Base-by-base conservation (phyloP, 1,140 invertebrate species). In the Rhyzopertha dominica region DNA sequence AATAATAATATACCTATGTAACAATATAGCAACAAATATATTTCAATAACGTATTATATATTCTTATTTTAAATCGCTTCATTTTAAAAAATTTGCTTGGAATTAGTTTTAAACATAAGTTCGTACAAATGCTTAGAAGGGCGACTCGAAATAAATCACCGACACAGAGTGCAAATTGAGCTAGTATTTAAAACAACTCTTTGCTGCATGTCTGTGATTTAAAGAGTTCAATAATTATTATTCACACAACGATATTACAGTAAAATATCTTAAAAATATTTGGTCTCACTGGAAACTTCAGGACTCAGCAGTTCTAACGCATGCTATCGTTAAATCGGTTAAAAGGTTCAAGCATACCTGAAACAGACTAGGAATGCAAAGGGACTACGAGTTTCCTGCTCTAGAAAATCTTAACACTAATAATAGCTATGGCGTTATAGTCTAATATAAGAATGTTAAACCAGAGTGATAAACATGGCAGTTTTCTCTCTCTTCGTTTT, bases 1-100 rank as follows among this genome's bases (percentile, higher is more conserved):
- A n/a, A n/a, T n/a, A 38, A 43, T 52, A 38, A 59, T 56, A 54
- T 55, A 51, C 46, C 47, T 51, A 51, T 55, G 28, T 58, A 62
- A 58, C 57, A 59, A 59, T 58, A 51, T 52, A 59, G 53, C 56
- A 60, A 60, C 56, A 58, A 62, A 60, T 54, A n/a, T n/a, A 47
- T 43, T 50, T 53, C 46, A 53, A 46, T 49, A 51, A 44, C 34
- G 47, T 47, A 55, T 54, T 44, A 37, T 50, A 35, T 49, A 53
- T 51, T 47, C 39, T 37, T 46, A 35, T n/a, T n/a, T n/a, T n/a
- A n/a, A n/a, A n/a, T n/a, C n/a, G n/a, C n/a, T n/a, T n/a, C n/a
- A n/a, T n/a, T n/a, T n/a, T n/a, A n/a, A n/a, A n/a, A 47, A 47
- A 50, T 50, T 55, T 44, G 43, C 42, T 49, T 59, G 41, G 49